These are phyloP conservation scores for Furcula furcula DNA, from an alignment of 2,888 invertebrate species.

Conservation along the genomic window DNA sequence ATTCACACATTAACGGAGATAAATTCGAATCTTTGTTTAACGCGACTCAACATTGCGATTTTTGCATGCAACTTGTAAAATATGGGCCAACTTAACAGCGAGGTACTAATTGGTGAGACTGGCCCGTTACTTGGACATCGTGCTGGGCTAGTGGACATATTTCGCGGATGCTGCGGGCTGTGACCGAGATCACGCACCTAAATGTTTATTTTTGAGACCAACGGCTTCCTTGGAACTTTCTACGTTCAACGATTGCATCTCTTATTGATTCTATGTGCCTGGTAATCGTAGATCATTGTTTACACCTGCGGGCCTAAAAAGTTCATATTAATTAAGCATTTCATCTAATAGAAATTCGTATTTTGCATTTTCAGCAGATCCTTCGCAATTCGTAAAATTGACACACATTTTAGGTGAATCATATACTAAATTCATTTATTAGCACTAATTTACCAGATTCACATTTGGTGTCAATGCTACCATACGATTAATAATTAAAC, in stretches of 20 bases:
- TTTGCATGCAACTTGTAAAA: not conserved
- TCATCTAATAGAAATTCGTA: no score
- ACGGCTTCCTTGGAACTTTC: conserved; percentile 40
- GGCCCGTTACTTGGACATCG: conserved; percentile 37
- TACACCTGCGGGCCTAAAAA: no score
- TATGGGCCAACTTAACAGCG: conserved; percentile 2
- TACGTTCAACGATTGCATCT: conserved; percentile 15
- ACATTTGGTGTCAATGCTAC: no score
- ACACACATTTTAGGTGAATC: no score
- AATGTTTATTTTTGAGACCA: conserved; percentile 42
- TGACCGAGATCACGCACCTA: conserved; percentile 37
- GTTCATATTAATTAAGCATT: no score
- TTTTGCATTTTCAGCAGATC: not conserved
- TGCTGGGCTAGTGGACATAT: conserved; percentile 1
- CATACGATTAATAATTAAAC: no score
- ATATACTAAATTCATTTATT: no score
- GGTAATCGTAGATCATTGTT: no score
- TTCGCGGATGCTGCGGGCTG: conserved; percentile 26
- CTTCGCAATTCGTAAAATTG: conserved; percentile 1
- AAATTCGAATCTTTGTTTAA: no score
- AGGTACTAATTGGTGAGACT: conserved; percentile 40
- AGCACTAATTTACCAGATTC: no score
- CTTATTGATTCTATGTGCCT: not conserved
- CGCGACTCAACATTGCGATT: not conserved
- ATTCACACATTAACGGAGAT: no score